Evolutionary conservation across 2,797 vertebrate species (phyloP).

Genomic region (Clamator glandarius): DNA sequence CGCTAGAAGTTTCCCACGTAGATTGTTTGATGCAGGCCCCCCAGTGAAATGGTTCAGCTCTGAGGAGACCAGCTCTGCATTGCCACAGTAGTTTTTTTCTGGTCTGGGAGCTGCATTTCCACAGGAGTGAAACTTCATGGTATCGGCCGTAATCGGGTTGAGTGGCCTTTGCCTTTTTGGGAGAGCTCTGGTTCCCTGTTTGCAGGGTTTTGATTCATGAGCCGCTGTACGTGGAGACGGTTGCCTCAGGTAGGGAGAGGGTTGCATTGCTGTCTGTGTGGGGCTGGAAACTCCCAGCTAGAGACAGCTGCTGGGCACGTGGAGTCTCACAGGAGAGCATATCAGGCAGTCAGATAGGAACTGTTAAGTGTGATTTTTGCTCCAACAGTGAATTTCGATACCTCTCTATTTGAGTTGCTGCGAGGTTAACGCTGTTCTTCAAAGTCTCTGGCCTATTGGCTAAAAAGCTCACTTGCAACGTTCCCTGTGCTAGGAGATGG

Average conservation of each 20-base stretch:
- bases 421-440: not conserved
- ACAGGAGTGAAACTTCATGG: not conserved
- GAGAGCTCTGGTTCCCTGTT: not conserved
- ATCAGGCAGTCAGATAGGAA: not conserved
- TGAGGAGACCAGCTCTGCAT: not conserved
- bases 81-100: not conserved
- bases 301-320: not conserved
- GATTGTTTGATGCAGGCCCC: not conserved
- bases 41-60: not conserved
- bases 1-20: not conserved
- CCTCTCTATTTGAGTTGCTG: not conserved
- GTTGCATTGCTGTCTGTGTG: not conserved
- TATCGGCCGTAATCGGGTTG: not conserved
- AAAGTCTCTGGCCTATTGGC: not conserved
- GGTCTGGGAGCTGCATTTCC: not conserved
- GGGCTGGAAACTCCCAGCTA: not conserved
- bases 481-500: not conserved
- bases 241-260: not conserved
- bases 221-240: not conserved
- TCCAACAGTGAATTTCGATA: not conserved
- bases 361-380: not conserved
- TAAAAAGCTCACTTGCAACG: not conserved
- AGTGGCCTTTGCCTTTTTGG: not conserved
- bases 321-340: not conserved
- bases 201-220: not conserved